Percentiles rank a stretch among this genome's conserved stretches.
These are phyloP conservation scores for Burhinus bistriatus DNA, from an alignment of 2,113 vertebrate species.

Conservation along the genomic window DNA sequence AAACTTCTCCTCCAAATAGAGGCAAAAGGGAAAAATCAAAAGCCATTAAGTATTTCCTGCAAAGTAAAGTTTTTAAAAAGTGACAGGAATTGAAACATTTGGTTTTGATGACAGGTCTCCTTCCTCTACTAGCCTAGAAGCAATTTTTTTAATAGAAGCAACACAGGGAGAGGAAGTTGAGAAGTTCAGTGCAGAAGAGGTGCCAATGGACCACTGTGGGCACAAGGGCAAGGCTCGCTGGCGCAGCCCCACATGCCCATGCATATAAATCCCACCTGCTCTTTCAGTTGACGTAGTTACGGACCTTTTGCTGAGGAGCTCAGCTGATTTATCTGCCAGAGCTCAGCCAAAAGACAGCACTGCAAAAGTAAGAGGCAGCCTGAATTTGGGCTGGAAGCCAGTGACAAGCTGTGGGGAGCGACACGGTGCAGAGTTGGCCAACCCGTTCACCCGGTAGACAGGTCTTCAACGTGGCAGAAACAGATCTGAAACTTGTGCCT, in stretches of 20 bases:
- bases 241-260: fast-evolving
- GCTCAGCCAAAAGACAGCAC: neutral
- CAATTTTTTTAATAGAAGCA: neutral
- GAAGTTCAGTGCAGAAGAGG: neutral
- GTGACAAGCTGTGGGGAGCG: neutral
- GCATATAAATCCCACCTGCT: neutral
- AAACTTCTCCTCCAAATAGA: neutral
- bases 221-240: neutral
- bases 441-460: too few species aligned
- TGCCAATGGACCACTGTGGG: neutral
- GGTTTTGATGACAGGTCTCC: neutral
- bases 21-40: neutral
- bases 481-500: neutral
- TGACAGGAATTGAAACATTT: neutral
- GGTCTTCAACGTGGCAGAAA: neutral
- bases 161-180: fast-evolving
- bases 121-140: neutral
- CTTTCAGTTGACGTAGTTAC: neutral
- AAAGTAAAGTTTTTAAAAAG: neutral
- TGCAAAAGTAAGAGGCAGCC: neutral
- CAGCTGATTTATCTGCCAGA: neutral
- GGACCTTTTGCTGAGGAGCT: neutral
- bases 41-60: neutral
- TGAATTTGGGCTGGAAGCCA: neutral
- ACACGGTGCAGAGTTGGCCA: neutral